Base-by-base conservation (phyloP, 2,888 invertebrate species). In the Polymixis lichenea region DNA sequence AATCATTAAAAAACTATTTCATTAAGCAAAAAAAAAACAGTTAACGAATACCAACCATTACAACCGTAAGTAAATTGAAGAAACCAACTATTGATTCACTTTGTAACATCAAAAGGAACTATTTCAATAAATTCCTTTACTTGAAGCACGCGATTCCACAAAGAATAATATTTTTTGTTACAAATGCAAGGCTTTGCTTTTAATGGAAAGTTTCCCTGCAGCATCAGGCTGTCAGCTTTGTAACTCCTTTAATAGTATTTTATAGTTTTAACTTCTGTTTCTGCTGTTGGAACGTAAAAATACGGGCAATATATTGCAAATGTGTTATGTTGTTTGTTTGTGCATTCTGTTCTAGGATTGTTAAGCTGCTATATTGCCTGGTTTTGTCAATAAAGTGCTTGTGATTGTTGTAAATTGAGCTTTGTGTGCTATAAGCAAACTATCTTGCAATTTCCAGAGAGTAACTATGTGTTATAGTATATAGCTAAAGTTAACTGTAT, bases 151-250 rank as follows among this genome's bases (percentile, higher is more conserved):
- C 72, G 65, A 77, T 84, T 79, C 67, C 55, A 78, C 84, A 78
- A 82, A 86, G 82, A 84, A 86, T 78, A 82, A 82, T 87, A 87
- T 86, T 83, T 85, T 87, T 88, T 88, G 83, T 80, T 66, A 78
- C 83, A 79, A 88, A 75, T 82, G 85, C 86, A 78, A 78, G 79
- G 78, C 85, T 79, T 84, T 82, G 69, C 85, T 83, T 87, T 87
- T 87, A 88, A 88, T 88, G 78, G 83, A 88, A 88, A 88, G 77
- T 88, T 87, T 88, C 72, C 25, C 66, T 73, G 83, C 66, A 74
- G 83, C 79, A 80, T 87, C 82, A 82, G 70, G 77, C 84, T 86
- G 87, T 87, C 87, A 86, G 80, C 80, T 82, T 68, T 75, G 83
- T 82, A 77, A 82, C 87, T 85, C 82, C 72, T 87, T 80, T 87